These are phyloP conservation scores for Indicator maculatus DNA, from an alignment of 2,113 vertebrate genomes.

Conservation along the genomic window DNA sequence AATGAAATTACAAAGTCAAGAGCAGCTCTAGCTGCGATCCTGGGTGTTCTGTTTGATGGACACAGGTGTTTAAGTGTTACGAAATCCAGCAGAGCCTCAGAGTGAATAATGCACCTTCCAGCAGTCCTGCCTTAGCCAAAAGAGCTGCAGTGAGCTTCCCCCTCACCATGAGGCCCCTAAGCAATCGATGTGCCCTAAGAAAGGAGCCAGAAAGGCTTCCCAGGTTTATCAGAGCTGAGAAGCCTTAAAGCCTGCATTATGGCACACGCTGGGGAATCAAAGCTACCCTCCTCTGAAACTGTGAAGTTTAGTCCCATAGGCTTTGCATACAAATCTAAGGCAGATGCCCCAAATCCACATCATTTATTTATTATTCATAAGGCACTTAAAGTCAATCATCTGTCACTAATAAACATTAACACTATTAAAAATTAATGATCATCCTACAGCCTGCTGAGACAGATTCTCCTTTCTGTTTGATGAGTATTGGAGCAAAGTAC, in stretches of 20 bases:
- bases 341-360: conserved; percentile 59
- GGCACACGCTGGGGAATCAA: background rate
- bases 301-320: conserved; percentile 44
- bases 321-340: conserved; percentile 58
- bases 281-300: background rate
- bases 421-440: conserved; percentile 77
- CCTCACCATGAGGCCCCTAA: conserved; percentile 36
- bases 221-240: conserved; percentile 1
- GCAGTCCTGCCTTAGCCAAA: conserved; percentile 68
- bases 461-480: conserved; percentile 69
- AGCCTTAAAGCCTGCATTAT: background rate
- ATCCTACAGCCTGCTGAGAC: conserved; percentile 60
- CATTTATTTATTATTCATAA: conserved; percentile 74
- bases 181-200: conserved; percentile 17
- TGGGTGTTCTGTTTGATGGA: conserved; percentile 80
- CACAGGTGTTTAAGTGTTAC: conserved; percentile 84
- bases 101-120: conserved; percentile 75
- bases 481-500: conserved; percentile 55
- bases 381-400: conserved; percentile 73
- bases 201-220: conserved; percentile 21
- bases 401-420: conserved; percentile 78
- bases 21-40: conserved; percentile 78
- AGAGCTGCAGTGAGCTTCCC: conserved; percentile 65
- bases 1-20: conserved; percentile 87
- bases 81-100: conserved; percentile 73